Conservation (phyloP, 2,797 vertebrate species). For the Lepus townsendii region DNA sequence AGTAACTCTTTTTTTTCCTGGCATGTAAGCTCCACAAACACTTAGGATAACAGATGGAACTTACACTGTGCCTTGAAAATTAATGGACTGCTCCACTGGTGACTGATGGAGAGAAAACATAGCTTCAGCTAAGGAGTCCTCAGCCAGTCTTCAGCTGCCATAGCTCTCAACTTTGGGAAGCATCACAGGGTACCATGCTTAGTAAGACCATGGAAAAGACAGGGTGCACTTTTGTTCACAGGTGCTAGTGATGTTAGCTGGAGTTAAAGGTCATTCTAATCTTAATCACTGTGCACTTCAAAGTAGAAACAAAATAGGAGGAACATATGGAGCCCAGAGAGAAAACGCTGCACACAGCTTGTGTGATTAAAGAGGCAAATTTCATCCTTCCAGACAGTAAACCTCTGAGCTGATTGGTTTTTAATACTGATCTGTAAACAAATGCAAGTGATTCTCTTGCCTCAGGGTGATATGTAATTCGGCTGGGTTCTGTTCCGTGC, state of each 20-base stretch:
- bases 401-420: not conserved
- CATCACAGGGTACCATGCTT: not conserved
- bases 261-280: not conserved
- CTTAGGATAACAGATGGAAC: constrained; percentile 67
- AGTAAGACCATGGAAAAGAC: not conserved
- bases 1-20: constrained; percentile 69
- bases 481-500: not conserved
- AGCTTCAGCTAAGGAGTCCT: not conserved
- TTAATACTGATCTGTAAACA: constrained; percentile 49
- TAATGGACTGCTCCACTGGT: not conserved
- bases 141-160: not conserved
- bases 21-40: constrained; percentile 67
- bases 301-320: not conserved
- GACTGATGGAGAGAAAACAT: not conserved
- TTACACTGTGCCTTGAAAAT: constrained; percentile 60
- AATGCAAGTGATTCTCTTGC: constrained; percentile 29
- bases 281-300: not conserved
- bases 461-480: not conserved
- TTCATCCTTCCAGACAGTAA: not conserved
- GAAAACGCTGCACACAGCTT: not conserved
- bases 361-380: constrained; percentile 33
- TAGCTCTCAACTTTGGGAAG: not conserved
- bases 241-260: not conserved
- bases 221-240: not conserved
- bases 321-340: not conserved